Conservation (phyloP, 2,113 vertebrate species). For the Tautogolabrus adspersus region DNA sequence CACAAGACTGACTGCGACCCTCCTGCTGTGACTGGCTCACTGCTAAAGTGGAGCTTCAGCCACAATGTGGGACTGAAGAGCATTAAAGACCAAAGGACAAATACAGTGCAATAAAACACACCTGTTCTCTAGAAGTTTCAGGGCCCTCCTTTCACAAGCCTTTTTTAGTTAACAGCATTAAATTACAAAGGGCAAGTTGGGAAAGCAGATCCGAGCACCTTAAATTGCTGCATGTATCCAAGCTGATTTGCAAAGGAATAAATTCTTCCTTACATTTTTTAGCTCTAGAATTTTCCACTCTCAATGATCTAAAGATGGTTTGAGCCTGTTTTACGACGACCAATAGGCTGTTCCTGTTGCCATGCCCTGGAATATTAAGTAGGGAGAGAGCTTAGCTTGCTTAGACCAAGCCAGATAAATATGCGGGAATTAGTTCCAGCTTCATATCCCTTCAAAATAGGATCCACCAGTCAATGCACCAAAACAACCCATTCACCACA, state of each 20-base stretch:
- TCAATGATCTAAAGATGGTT: constrained; percentile 50
- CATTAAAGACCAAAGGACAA: constrained; percentile 52
- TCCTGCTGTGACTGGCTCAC: constrained; percentile 59
- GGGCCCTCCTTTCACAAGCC: constrained; percentile 48
- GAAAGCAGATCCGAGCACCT: constrained; percentile 37
- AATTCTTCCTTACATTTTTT: constrained; percentile 54
- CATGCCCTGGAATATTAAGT: constrained; percentile 70
- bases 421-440: constrained; percentile 81
- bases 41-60: constrained; percentile 48
- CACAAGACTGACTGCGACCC: constrained; percentile 61
- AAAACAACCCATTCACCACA: constrained; percentile 79
- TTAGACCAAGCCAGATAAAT: constrained; percentile 76
- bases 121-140: constrained; percentile 68
- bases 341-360: constrained; percentile 39
- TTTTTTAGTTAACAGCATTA: constrained; percentile 62
- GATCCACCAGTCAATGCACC: constrained; percentile 68
- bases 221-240: constrained; percentile 22
- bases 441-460: constrained; percentile 69
- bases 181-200: constrained; percentile 45
- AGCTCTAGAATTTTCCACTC: constrained; percentile 28
- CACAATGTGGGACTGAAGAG: constrained; percentile 25
- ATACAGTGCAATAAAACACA: constrained; percentile 70
- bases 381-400: constrained; percentile 66
- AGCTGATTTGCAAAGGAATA: constrained; percentile 39
- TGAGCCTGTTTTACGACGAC: constrained; percentile 35